phyloP scores from a whole-genome alignment of 2,797 vertebrate genomes.

The Loriculus beryllinus region DNA sequence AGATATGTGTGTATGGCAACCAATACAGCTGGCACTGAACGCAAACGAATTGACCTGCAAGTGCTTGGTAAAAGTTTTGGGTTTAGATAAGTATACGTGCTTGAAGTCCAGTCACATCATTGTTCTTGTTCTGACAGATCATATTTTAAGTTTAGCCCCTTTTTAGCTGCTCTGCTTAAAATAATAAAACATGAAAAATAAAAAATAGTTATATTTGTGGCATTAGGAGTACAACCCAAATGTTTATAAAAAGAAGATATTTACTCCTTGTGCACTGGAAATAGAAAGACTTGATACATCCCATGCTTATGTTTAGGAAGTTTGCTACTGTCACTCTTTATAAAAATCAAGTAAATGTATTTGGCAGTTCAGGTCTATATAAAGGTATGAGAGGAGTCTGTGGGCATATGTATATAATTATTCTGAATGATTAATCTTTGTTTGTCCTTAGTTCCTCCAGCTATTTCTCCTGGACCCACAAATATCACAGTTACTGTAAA shows the following conservation, averaged over 20 bases:
- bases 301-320: background rate
- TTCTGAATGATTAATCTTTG: background rate
- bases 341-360: background rate
- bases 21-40: slow-evolving; percentile 88
- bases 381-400: background rate
- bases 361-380: background rate
- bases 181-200: background rate
- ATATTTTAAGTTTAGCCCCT: background rate
- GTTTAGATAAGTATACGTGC: background rate
- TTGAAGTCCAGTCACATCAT: background rate
- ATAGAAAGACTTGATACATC: background rate
- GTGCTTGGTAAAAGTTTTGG: slow-evolving; percentile 81
- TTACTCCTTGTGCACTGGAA: background rate
- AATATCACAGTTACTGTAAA: slow-evolving; percentile 90
- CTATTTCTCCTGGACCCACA: slow-evolving; percentile 78
- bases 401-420: background rate
- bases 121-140: background rate
- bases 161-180: background rate
- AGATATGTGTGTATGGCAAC: slow-evolving; percentile 93
- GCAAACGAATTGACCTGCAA: slow-evolving; percentile 85
- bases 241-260: background rate
- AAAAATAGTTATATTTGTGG: background rate
- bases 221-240: background rate
- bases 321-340: background rate
- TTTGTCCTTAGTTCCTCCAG: slow-evolving; percentile 83